Conservation (phyloP, 2,113 vertebrate species). For the Uria lomvia region DNA sequence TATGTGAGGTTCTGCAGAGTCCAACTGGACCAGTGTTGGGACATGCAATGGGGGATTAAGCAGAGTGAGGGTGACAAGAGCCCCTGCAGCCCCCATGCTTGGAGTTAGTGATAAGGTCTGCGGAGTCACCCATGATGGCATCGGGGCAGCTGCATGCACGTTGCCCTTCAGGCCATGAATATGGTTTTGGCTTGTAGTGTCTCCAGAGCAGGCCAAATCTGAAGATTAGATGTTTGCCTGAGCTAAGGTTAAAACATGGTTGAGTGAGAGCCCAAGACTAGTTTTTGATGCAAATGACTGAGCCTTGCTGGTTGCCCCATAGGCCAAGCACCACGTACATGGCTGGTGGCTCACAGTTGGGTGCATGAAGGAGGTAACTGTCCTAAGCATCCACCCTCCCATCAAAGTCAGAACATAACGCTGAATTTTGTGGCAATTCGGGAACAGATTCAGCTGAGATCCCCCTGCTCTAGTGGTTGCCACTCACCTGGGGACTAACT, state of each 20-base stretch:
- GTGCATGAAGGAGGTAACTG: not conserved
- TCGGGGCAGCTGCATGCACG: fast-evolving
- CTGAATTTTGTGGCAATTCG: not conserved
- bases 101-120: not conserved
- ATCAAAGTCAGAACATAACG: not conserved
- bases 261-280: not conserved
- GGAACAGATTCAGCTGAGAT: not conserved
- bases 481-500: not conserved
- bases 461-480: not conserved
- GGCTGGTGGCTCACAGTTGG: fast-evolving
- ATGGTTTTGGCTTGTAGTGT: not conserved
- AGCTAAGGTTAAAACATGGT: not conserved
- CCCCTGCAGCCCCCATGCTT: not conserved
- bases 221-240: not conserved
- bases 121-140: not conserved
- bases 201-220: not conserved
- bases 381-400: not conserved
- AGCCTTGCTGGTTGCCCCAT: not conserved
- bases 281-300: not conserved
- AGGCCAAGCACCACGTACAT: not conserved
- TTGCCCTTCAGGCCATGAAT: not conserved
- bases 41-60: not conserved
- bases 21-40: not conserved
- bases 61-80: not conserved
- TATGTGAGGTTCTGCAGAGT: not conserved